Percentiles rank a stretch among this genome's conserved stretches.
phyloP scores from a whole-genome alignment of 1,140 invertebrate species.

The Littorina saxatilis region DNA sequence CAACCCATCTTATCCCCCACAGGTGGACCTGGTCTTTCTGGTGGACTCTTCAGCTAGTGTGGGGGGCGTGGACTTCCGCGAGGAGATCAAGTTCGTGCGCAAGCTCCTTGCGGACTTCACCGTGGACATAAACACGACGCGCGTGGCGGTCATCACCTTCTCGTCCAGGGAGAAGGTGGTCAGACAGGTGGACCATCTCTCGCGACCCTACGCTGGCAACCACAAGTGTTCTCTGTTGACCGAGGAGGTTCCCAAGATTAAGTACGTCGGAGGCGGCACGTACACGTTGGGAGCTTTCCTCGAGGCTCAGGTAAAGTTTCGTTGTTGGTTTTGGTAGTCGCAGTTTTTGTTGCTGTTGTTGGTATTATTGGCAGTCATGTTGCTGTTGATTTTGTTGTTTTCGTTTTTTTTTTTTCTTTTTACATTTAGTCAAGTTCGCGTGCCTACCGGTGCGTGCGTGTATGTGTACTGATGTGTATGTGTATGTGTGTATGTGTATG shows the following conservation, averaged over 20 bases:
- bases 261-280: conserved; percentile 83
- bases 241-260: conserved; percentile 80
- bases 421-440: not conserved
- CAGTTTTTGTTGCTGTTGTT: not conserved
- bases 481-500: conserved; percentile 11
- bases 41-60: conserved; percentile 84
- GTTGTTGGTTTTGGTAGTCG: not conserved
- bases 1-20: conserved; percentile 35
- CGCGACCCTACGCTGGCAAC: conserved; percentile 71
- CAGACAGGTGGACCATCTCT: conserved; percentile 82
- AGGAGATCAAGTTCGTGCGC: conserved; percentile 82
- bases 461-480: conserved; percentile 1
- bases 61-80: conserved; percentile 82
- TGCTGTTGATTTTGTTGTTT: not conserved
- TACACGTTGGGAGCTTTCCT: conserved; percentile 83
- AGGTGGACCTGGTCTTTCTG: conserved; percentile 83
- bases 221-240: conserved; percentile 83
- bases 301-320: conserved; percentile 79
- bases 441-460: conserved; percentile 6
- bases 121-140: conserved; percentile 80
- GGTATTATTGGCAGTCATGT: too few relatives aligned
- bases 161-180: conserved; percentile 80
- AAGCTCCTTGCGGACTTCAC: conserved; percentile 85
- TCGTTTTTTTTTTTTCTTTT: not conserved
- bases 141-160: conserved; percentile 83